Evolutionary conservation across 1,140 invertebrate species (phyloP).

Genomic region (Brachionus rubens): DNA sequence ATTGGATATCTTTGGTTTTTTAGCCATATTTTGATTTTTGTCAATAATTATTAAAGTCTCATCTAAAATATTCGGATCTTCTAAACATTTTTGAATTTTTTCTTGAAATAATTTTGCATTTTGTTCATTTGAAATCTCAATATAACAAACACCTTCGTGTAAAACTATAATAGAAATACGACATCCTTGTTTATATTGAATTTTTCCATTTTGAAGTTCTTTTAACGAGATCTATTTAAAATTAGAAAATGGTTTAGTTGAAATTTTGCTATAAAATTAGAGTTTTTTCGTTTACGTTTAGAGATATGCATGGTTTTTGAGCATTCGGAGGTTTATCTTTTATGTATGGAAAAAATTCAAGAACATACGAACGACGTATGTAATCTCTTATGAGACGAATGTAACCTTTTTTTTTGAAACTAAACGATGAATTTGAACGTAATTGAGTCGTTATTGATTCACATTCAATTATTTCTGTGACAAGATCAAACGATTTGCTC

Average conservation of each 20-base stretch:
- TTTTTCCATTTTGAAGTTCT: neutral
- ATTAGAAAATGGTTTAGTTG: neutral
- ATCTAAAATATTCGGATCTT: neutral
- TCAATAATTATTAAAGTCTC: neutral
- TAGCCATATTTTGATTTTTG: neutral
- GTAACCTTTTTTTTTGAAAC: slow-evolving; percentile 20
- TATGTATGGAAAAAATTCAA: slow-evolving; percentile 24
- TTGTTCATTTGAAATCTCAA: neutral
- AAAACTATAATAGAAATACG: neutral
- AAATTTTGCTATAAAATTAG: neutral
- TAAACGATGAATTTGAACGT: neutral
- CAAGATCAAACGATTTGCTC: neutral
- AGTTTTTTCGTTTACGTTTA: neutral
- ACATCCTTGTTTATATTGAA: neutral
- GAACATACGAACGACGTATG: slow-evolving; percentile 9
- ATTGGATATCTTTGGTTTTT: neutral
- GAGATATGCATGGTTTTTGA: neutral
- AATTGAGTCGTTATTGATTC: neutral
- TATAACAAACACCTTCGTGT: neutral
- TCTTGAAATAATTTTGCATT: neutral
- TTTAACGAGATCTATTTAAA: neutral
- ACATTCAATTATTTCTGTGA: slow-evolving; percentile 35
- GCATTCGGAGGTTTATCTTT: neutral
- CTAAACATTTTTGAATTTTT: slow-evolving; percentile 18
- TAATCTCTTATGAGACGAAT: slow-evolving; percentile 9